phyloP scores from a whole-genome alignment of 2,888 invertebrate genomes.

The Hemicrepidius hirtus region DNA sequence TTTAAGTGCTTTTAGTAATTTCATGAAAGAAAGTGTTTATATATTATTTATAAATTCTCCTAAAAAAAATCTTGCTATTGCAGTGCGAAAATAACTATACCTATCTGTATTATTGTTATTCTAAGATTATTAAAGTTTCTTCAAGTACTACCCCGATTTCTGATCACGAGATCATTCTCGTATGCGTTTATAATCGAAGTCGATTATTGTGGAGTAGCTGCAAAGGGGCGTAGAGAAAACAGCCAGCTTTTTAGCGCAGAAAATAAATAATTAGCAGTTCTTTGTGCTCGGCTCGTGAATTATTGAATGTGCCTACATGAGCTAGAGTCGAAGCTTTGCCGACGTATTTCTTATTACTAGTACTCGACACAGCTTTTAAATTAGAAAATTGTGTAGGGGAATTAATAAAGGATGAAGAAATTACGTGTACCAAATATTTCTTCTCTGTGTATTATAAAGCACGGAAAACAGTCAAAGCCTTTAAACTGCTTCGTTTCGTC shows the following conservation, averaged over 20 bases:
- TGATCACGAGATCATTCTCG: slow-evolving; percentile 39
- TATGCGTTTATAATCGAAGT: slow-evolving; percentile 51
- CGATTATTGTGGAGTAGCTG: slow-evolving; percentile 45
- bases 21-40: not conserved
- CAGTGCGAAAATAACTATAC: not conserved
- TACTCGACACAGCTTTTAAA: slow-evolving; percentile 52
- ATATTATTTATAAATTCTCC: not conserved
- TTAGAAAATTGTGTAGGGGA: slow-evolving; percentile 50
- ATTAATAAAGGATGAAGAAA: slow-evolving; percentile 39
- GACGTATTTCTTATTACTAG: slow-evolving; percentile 52
- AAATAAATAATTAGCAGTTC: slow-evolving; percentile 62
- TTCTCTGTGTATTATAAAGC: not conserved
- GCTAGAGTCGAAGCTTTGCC: slow-evolving; percentile 47
- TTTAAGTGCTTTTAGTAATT: slow-evolving; percentile 15
- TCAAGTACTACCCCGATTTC: not conserved
- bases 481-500: not conserved
- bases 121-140: slow-evolving; percentile 5
- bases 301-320: slow-evolving; percentile 57
- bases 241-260: slow-evolving; percentile 57
- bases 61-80: not conserved
- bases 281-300: slow-evolving; percentile 58
- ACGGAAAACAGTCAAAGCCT: slow-evolving; percentile 18
- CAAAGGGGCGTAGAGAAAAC: slow-evolving; percentile 50
- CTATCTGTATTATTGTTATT: slow-evolving; percentile 22
- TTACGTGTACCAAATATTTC: slow-evolving; percentile 37